A percentile compares a stretch with the other conserved stretches of the same genome.
phyloP scores from a whole-genome alignment of 2,797 vertebrate genomes.

The Echiichthys vipera region DNA sequence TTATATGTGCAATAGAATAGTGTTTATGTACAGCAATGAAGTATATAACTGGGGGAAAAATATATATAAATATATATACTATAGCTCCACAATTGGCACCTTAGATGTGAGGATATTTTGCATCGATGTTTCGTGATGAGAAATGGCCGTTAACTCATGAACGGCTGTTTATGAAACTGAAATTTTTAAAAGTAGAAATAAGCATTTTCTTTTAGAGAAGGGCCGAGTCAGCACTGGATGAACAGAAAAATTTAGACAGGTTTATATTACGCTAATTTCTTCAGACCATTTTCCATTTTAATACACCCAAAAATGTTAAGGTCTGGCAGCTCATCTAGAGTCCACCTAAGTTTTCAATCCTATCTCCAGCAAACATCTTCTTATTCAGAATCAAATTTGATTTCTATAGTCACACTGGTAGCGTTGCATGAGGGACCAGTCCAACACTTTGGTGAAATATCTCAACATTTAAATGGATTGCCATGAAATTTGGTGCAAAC shows the following conservation, averaged over 20 bases:
- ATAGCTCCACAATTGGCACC: not conserved
- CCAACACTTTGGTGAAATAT: not conserved
- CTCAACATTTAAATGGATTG: not conserved
- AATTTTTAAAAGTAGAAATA: conserved; percentile 35
- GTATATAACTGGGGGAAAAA: no score
- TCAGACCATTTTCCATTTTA: conserved; percentile 32
- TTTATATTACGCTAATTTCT: conserved; percentile 38
- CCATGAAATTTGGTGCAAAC: not conserved
- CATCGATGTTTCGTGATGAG: not conserved
- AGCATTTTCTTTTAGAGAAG: conserved; percentile 16
- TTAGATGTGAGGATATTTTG: not conserved
- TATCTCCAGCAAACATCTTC: not conserved
- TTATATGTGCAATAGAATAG: not conserved
- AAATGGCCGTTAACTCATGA: not conserved
- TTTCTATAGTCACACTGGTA: not conserved
- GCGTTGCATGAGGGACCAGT: not conserved
- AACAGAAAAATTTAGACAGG: conserved; percentile 48
- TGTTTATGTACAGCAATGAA: not conserved
- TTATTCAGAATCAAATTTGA: not conserved
- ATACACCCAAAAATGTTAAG: conserved; percentile 9
- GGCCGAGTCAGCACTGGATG: conserved; percentile 39
- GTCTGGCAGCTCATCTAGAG: conserved; percentile 19
- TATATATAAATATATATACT: no score
- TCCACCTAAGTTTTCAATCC: not conserved
- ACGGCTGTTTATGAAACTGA: conserved; percentile 14